phyloP scores from a whole-genome alignment of 2,797 vertebrate species.

The Otolemur crassicaudatus region DNA sequence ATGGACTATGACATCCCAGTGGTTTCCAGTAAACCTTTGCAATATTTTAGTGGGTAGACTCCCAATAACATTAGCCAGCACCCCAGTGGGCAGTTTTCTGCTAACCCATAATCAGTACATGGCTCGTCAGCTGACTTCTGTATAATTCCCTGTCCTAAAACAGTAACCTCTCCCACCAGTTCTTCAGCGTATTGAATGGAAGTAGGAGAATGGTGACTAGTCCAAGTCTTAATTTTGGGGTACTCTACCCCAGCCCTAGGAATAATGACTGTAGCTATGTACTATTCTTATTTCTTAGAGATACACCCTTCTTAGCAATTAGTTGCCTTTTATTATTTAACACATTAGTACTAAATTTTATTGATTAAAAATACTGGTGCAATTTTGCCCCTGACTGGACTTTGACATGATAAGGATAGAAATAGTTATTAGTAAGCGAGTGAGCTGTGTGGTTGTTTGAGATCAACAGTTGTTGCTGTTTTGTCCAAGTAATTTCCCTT shows the following conservation, averaged over 20 bases:
- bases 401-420: background rate
- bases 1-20: background rate
- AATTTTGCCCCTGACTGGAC: background rate
- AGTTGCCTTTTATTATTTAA: background rate
- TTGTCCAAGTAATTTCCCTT: background rate
- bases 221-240: background rate
- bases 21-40: background rate
- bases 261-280: background rate
- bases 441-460: background rate
- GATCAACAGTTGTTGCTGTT: background rate
- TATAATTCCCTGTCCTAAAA: background rate
- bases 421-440: background rate
- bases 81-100: background rate
- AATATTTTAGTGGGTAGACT: background rate
- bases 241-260: background rate
- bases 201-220: background rate
- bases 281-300: background rate
- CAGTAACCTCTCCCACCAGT: background rate
- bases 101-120: background rate
- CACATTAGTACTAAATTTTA: background rate
- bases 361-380: background rate
- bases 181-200: background rate
- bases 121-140: background rate
- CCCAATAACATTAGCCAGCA: background rate
- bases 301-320: background rate